Evolutionary conservation across 2,113 vertebrate genomes (phyloP), one percentile per base, ranked within the genome.

Genomic region (Puntigrus tetrazona): DNA sequence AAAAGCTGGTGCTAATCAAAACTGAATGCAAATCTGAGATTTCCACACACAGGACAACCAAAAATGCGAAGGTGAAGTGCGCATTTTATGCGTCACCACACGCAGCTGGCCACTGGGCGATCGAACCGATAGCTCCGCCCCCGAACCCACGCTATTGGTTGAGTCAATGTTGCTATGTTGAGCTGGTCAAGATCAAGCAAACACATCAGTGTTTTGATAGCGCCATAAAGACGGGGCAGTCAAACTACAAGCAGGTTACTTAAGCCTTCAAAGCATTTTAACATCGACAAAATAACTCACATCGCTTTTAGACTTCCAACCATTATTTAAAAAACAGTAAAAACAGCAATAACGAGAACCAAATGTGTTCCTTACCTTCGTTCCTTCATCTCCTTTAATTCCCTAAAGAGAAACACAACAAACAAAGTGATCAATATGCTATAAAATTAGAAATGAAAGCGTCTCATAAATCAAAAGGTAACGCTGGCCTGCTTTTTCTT

Each of bases 361-460:
- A 78, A 47, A 86, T 3, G 0, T n/a, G 5, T 13, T 38, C 31
- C 87, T 91, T 90, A 93, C 94, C 94, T 93, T 90, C 18, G 86
- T 77, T n/a, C 93, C 93, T 29, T 78, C 82, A 55, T 92, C 92
- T 50, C 92, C 92, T 34, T 89, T 90, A 41, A 41, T 31, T 72
- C 93, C 93, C 92, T 94, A 76, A 84, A 29, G 61, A 52, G 55
- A 83, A 31, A 86, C 41, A 79, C 18, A 70, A 2, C 31, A 85
- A 78, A 67, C 74, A 61, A 70, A 57, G 11, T 50, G 52, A 65
- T 47, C 43, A 79, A 22, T 65, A 59, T 69, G 65, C 31, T 36
- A 57, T 63, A 14, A 10, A 79, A 10, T 27, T 14, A 5, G 22
- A 63, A n/a, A 78, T 7, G 69, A 22, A 20, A 41, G n/a, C 45